Conservation (phyloP, 2,888 invertebrate genomes). For the Leptinotarsa juncta region DNA sequence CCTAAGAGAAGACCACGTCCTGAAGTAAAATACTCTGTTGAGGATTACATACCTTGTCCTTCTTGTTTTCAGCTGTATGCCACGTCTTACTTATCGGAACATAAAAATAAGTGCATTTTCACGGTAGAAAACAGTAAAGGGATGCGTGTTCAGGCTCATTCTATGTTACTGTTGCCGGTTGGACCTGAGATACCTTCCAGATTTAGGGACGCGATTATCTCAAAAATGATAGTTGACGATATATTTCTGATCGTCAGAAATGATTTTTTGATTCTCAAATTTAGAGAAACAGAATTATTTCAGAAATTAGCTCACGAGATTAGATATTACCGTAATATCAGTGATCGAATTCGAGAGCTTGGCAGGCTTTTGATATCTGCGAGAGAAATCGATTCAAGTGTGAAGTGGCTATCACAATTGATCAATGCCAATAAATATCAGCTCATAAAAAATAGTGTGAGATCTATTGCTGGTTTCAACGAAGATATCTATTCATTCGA, state of each 20-base stretch:
- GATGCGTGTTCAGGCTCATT: background rate
- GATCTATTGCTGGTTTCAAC: constrained; percentile 20
- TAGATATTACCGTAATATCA: constrained; percentile 25
- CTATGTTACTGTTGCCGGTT: constrained; percentile 24
- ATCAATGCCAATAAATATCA: constrained; percentile 25
- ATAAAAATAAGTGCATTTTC: constrained; percentile 17
- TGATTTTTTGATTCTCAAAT: constrained; percentile 22
- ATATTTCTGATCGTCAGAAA: constrained; percentile 17
- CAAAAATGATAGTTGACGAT: constrained; percentile 21
- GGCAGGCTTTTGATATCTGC: constrained; percentile 23
- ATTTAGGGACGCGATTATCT: constrained; percentile 24
- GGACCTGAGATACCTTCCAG: constrained; percentile 19
- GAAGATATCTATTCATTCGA: constrained; percentile 13
- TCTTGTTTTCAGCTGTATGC: constrained; percentile 12
- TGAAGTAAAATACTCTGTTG: background rate
- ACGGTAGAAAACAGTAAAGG: background rate
- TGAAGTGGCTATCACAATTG: constrained; percentile 15
- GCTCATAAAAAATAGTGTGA: constrained; percentile 20
- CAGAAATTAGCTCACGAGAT: constrained; percentile 20
- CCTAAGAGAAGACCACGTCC: constrained; percentile 14
- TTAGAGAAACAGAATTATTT: constrained; percentile 26
- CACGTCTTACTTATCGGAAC: constrained; percentile 13
- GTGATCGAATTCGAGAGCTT: constrained; percentile 23
- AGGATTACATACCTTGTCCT: constrained; percentile 7
- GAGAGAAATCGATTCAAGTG: constrained; percentile 17